Evolutionary conservation across 2,888 invertebrate genomes (phyloP), one percentile per base, ranked within the genome.

Genomic region (Steinernema scapterisci): DNA sequence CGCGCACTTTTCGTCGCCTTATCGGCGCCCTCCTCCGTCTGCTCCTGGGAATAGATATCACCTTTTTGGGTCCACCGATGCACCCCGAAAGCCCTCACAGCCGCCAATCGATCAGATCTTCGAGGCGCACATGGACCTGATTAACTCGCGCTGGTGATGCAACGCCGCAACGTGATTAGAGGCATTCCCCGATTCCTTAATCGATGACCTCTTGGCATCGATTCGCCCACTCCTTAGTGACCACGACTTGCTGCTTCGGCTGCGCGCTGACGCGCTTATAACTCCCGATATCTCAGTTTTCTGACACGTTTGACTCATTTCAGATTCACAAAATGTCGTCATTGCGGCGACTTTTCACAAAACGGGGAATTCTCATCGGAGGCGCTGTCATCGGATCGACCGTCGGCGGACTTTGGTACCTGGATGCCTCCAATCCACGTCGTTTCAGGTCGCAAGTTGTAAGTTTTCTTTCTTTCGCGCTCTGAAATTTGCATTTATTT

Each of bases 381-480:
- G 25, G 54, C 3, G 48, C 48, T 16, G 54, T 25, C 19, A 11
- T 54, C 23, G 54, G 54, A 25, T 19, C 54, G 13, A 54, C 54
- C 21, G n/a, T 43, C 70, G 54, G 54, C 11, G 78, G 76, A 19
- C 38, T 80, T 48, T 81, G 81, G 51, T 79, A 75, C 21, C 38
- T 85, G 43, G 86, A 86, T 71, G 74, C 77, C 44, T 81, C 82
- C 23, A 85, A 86, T 77, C 85, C 84, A 72, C 76, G 78, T 25
- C 79, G 85, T 71, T 86, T 86, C 77, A 76, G 81, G 38, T 63
- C 74, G 43, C 82, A 84, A 77, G 79, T 83, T 77, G 85, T 84
- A 3, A 25, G 79, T 77, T 6, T 0, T 13, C 1, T 16, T 56
- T 38, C 9, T 38, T 38, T 38, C n/a, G n/a, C n/a, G n/a, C n/a